Base-by-base conservation (phyloP, 2,797 vertebrate species). In the Chloroceryle inda region DNA sequence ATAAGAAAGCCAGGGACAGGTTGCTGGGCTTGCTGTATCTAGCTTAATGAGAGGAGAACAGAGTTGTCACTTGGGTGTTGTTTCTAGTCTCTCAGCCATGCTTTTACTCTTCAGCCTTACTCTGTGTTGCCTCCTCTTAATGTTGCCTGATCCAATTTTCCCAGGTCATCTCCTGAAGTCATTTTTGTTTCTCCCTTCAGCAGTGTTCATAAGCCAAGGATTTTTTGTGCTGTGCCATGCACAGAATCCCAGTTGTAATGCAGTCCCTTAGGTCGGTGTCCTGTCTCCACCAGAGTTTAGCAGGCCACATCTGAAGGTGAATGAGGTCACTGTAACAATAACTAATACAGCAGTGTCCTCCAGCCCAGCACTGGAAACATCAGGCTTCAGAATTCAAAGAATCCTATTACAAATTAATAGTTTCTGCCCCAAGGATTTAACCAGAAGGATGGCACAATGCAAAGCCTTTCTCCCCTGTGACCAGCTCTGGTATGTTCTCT, bases 381-480 rank as follows among this genome's bases (percentile, higher is more conserved):
- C 85, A 85, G 85, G 42, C 92, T 95, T 92, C 50, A 89, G 76
- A 92, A 95, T 89, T 83, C 89, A 88, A 89, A 92, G 72, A 94
- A 84, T 88, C 37, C 35, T 55, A 23, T 80, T 83, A 83, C 47
- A 89, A 94, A 95, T 72, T 23, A 85, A 87, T 89, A 47, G 58
- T 53, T 92, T 94, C 76, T 95, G 89, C 94, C 87, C 27, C 42
- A 58, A 85, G 91, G 76, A 84, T 87, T 83, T 92, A 94, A 95
- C 50, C 5, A 4, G 80, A 94, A 59, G 44, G 64, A 85, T 66
- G 85, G 69, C 82, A 88, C 87, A 94, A 78, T 40, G 76, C 45
- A 80, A 89, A 94, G 73, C 22, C 31, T 44, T 94, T 78, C 35
- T 96, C 87, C 89, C 87, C 63, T 80, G 73, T 91, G 88, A 91